Conservation (phyloP, 2,888 invertebrate species). For the Flexamia atlantica region DNA sequence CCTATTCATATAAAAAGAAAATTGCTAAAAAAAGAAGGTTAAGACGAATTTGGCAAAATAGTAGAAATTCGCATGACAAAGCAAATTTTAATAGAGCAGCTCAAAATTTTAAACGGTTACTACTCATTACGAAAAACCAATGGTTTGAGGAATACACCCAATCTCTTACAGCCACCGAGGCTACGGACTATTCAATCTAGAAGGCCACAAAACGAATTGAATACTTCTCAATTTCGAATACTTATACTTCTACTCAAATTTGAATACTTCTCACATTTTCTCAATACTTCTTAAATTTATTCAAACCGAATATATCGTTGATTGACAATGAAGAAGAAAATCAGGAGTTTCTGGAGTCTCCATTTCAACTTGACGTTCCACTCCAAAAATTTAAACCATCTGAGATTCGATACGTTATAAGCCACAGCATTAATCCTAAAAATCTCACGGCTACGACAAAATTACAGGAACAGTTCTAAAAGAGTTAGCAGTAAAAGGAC, state of each 20-base stretch:
- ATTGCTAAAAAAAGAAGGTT: background rate
- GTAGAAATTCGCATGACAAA: background rate
- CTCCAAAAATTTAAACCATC: background rate
- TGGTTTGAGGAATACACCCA: slow-evolving; percentile 27
- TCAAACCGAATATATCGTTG: background rate
- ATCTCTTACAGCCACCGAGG: background rate
- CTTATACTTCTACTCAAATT: background rate
- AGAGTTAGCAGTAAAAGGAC: background rate
- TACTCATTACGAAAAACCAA: background rate
- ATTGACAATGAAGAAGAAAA: slow-evolving; percentile 1
- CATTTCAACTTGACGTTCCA: background rate
- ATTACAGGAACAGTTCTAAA: background rate
- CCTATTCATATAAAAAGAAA: slow-evolving; percentile 22
- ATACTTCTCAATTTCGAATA: background rate
- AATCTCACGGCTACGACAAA: slow-evolving; percentile 3
- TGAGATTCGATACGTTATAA: slow-evolving; percentile 11
- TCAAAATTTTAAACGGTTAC: background rate
- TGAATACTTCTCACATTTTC: background rate
- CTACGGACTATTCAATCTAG: slow-evolving; percentile 20
- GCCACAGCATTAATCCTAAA: slow-evolving; percentile 15
- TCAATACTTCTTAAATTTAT: background rate
- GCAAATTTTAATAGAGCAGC: slow-evolving; percentile 23
- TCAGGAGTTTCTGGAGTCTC: slow-evolving; percentile 15
- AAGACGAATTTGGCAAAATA: slow-evolving; percentile 15
- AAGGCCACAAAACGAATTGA: background rate